Evolutionary conservation across 1,140 invertebrate genomes (phyloP).

Genomic region (Gryllus bimaculatus): DNA sequence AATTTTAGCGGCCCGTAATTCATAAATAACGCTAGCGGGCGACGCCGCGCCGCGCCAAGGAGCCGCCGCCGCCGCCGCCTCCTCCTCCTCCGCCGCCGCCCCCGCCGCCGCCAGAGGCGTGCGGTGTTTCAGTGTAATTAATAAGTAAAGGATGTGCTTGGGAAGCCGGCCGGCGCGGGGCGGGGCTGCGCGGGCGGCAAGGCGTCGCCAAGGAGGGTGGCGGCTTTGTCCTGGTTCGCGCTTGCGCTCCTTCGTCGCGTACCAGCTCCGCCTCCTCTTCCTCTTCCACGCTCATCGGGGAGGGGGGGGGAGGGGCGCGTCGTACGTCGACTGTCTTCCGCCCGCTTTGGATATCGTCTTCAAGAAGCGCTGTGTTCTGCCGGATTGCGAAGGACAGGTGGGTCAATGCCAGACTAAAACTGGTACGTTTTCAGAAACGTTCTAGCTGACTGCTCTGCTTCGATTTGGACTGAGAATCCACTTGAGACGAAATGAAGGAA

Average conservation of each 20-base stretch:
- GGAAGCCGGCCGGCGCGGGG: not conserved
- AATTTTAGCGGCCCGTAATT: conserved; percentile 12
- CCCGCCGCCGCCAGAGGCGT: not conserved
- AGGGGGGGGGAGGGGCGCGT: too few species aligned
- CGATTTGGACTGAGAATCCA: too few species aligned
- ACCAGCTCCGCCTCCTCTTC: not conserved
- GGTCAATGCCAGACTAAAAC: too few species aligned
- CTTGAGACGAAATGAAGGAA: too few species aligned
- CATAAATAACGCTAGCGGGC: conserved; percentile 14
- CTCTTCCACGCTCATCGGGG: not conserved
- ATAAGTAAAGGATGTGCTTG: conserved; percentile 15
- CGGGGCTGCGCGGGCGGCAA: not conserved
- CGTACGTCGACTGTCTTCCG: too few species aligned
- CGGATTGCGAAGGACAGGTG: too few species aligned
- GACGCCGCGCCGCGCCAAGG: not conserved
- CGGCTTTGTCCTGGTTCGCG: not conserved
- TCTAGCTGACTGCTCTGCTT: too few species aligned
- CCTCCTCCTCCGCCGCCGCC: too few species aligned
- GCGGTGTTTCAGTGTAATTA: conserved; percentile 12
- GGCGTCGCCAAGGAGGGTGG: not conserved
- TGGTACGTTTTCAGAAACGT: too few species aligned
- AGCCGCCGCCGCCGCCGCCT: not conserved
- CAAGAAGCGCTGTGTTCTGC: too few species aligned
- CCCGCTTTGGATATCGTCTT: too few species aligned
- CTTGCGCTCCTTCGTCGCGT: not conserved